Evolutionary conservation across 35 echinoderm and acorn worm genomes (phyloP), one percentile per base, ranked within the genome.

Genomic region (Diadema setosum): DNA sequence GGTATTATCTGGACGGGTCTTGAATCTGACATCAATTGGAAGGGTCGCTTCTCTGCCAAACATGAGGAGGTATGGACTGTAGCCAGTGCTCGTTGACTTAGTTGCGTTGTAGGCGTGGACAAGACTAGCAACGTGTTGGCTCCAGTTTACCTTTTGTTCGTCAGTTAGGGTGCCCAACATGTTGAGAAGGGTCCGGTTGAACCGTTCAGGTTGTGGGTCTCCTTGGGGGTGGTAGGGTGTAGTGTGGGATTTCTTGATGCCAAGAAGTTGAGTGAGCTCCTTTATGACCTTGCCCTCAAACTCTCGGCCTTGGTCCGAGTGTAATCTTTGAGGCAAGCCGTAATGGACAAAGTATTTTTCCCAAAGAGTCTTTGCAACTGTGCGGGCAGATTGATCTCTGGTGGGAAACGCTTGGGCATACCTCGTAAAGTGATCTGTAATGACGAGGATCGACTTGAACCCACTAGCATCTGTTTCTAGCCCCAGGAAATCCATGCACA

Each of bases 101-200:
- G 89, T 83, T 14, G 82, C 70, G 57, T 86, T 91, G 39, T 91
- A 91, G 21, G 82, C 82, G 80, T 91, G 88, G 5, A 91, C 88
- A 24, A 85, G 21, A 37, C 11, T 18, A 1, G 61, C 82, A 3
- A 89, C 78, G 15, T 82, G 58, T 61, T 45, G 49, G n/a, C n/a
- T n/a, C n/a, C n/a, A n/a, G n/a, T n/a, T n/a, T n/a, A n/a, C n/a
- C n/a, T n/a, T n/a, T n/a, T n/a, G n/a, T n/a, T n/a, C n/a, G n/a
- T n/a, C n/a, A n/a, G n/a, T n/a, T n/a, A n/a, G n/a, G n/a, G n/a
- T n/a, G n/a, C n/a, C n/a, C n/a, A n/a, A n/a, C n/a, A n/a, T n/a
- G n/a, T n/a, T n/a, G n/a, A n/a, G n/a, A n/a, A n/a, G n/a, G n/a
- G n/a, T n/a, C n/a, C n/a, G n/a, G n/a, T n/a, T n/a, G n/a, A n/a